Evolutionary conservation across 2,797 vertebrate genomes (phyloP), one percentile per base, ranked within the genome.

Genomic region (Pseudochaenichthys georgianus): DNA sequence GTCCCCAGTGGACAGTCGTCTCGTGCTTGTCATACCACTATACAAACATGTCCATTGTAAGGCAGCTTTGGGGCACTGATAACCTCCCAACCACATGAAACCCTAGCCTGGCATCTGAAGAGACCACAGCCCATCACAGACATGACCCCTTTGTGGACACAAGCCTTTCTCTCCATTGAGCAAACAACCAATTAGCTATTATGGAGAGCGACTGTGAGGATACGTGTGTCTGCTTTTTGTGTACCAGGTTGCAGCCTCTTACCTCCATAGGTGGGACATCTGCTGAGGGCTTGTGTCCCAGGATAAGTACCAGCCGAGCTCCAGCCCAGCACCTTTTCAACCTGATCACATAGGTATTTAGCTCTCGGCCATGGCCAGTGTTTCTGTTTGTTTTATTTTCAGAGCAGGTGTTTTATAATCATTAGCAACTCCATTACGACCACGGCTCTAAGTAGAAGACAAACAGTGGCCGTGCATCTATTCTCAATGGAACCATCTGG

Each of bases 351-450:
- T 93, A 88, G 92, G 89, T 94, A 92, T 94, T 94, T 95, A 91
- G 86, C 84, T 94, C 93, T 83, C 83, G 89, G 74, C 72, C 87
- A 71, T 48, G 73, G 74, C 84, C 78, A 28, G 74, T 70, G 79
- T 90, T 93, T 93, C 90, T 92, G 95, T 96, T 94, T 94, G 94
- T 95, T 95, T 95, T 93, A 95, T 94, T 93, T 87, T 81, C 88
- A 80, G 93, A 96, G 92, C 94, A 96, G 93, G 88, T 97, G 93
- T 95, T 95, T 94, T 94, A 90, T 89, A 94, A 91, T 90, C 93
- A 89, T 93, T 92, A 92, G 90, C 73, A 75, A 92, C 89, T 94
- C 91, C 92, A 92, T 91, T 91, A 90, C 85, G 91, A 93, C 87
- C 87, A 88, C 79, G 71, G 93, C 89, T 83, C 82, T 88, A 81